These are phyloP conservation scores for Exocentrus adspersus DNA, from an alignment of 2,888 invertebrate genomes.

Conservation along the genomic window DNA sequence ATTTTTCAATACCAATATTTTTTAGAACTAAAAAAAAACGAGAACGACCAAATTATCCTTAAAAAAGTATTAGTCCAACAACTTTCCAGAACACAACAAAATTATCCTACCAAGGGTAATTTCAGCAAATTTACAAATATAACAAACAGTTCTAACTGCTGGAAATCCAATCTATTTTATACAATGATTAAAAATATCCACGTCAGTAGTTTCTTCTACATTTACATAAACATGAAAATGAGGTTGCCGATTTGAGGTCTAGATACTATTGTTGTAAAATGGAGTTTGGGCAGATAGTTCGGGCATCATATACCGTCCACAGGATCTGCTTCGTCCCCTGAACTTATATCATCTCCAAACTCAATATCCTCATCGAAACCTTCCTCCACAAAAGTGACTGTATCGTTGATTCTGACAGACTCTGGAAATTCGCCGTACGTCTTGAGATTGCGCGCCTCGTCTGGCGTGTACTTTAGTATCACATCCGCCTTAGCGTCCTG, in stretches of 20 bases:
- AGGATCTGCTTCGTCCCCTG: constrained; percentile 84
- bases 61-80: constrained; percentile 37
- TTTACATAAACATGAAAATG: constrained; percentile 25
- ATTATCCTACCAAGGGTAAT: constrained; percentile 23
- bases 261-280: constrained; percentile 27
- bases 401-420: constrained; percentile 96
- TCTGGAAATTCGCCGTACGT: constrained; percentile 99
- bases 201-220: constrained; percentile 25
- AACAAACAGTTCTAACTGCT: constrained; percentile 11
- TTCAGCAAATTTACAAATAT: constrained; percentile 1
- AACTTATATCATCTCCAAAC: constrained; percentile 94
- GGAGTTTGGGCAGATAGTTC: neutral
- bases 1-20: constrained; percentile 21
- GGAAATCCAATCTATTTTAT: constrained; percentile 19
- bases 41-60: constrained; percentile 26
- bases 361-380: constrained; percentile 97
- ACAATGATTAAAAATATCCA: too few species aligned
- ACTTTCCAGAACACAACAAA: constrained; percentile 27
- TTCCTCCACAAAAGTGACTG: constrained; percentile 93
- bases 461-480: constrained; percentile 98
- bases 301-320: constrained; percentile 54
- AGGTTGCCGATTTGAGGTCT: constrained; percentile 17
- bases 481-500: constrained; percentile 99
- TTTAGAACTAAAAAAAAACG: constrained; percentile 30
- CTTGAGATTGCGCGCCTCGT: constrained; percentile 98